Conservation (phyloP, 1,140 invertebrate species). For the Uloborus diversus region DNA sequence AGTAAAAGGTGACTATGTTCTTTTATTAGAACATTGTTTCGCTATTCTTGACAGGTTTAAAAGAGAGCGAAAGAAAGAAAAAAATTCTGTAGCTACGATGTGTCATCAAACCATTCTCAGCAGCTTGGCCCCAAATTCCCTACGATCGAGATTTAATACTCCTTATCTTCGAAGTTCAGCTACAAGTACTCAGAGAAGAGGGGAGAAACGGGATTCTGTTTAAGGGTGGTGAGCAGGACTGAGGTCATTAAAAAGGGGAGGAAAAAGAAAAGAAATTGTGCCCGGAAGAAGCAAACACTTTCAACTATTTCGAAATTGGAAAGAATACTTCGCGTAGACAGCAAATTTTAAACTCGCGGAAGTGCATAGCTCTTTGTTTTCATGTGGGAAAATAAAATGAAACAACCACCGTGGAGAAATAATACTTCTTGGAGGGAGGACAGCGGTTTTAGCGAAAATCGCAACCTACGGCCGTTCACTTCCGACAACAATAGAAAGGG, state of each 20-base stretch:
- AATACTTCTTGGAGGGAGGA: slow-evolving; percentile 31
- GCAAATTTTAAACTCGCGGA: slow-evolving; percentile 47
- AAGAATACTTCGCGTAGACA: slow-evolving; percentile 47
- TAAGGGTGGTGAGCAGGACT: too few species aligned
- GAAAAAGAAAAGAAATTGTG: slow-evolving; percentile 34
- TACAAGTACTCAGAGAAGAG: neutral
- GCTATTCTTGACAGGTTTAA: too few species aligned
- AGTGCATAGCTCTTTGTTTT: slow-evolving; percentile 40
- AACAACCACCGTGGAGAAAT: slow-evolving; percentile 42
- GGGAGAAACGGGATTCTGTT: too few species aligned
- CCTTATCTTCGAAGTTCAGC: neutral
- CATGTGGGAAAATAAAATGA: slow-evolving; percentile 49
- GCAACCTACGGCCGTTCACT: slow-evolving; percentile 39
- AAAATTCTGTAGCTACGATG: neutral
- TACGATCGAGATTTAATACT: slow-evolving; percentile 23
- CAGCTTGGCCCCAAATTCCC: slow-evolving; percentile 25
- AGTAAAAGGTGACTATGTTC: too few species aligned
- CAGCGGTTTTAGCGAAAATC: slow-evolving; percentile 53
- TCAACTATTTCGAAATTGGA: slow-evolving; percentile 56
- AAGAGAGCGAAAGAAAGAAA: neutral
- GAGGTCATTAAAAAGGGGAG: too few species aligned
- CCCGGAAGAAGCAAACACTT: slow-evolving; percentile 50
- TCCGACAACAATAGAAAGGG: slow-evolving; percentile 32
- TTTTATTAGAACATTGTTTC: too few species aligned
- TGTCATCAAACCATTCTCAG: slow-evolving; percentile 19